These are phyloP conservation scores for Nannobrachium achirus DNA, from an alignment of 2,113 vertebrate genomes.

Conservation along the genomic window DNA sequence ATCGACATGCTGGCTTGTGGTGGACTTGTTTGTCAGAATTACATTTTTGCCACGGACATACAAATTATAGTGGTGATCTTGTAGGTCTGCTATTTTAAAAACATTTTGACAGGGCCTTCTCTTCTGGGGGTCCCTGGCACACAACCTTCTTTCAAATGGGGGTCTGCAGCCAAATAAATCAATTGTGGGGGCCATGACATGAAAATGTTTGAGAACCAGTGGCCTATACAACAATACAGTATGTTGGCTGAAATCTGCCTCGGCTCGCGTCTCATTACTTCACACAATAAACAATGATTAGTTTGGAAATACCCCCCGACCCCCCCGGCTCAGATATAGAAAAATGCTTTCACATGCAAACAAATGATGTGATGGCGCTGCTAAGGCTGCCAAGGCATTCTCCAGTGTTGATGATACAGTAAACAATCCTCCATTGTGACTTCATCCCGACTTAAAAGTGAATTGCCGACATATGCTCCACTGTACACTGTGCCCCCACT, in stretches of 20 bases:
- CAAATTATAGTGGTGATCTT: too few relatives aligned
- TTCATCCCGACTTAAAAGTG: constrained; percentile 60
- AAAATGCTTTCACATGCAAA: constrained; percentile 67
- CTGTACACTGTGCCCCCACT: constrained; percentile 37
- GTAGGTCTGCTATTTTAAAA: too few relatives aligned
- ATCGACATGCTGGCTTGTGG: too few relatives aligned
- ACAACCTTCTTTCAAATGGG: too few relatives aligned
- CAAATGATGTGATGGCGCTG: constrained; percentile 56
- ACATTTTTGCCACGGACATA: too few relatives aligned
- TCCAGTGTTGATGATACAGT: constrained; percentile 68
- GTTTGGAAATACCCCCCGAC: constrained; percentile 34
- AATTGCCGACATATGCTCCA: constrained; percentile 75
- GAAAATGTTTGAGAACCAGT: too few relatives aligned
- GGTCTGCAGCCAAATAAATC: too few relatives aligned
- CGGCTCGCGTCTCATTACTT: constrained; percentile 45
- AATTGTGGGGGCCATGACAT: too few relatives aligned
- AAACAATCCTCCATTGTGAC: constrained; percentile 72
- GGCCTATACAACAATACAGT: too few relatives aligned
- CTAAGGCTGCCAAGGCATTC: constrained; percentile 60
- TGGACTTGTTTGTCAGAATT: too few relatives aligned
- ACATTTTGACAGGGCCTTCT: too few relatives aligned
- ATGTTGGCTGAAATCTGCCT: constrained; percentile 30
- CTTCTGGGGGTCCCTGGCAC: too few relatives aligned
- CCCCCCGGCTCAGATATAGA: constrained; percentile 30
- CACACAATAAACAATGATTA: constrained; percentile 61